Percentiles rank a stretch among this genome's conserved stretches.
Conservation (phyloP, 1,140 invertebrate species). For the Aphelenchoides avenae region DNA sequence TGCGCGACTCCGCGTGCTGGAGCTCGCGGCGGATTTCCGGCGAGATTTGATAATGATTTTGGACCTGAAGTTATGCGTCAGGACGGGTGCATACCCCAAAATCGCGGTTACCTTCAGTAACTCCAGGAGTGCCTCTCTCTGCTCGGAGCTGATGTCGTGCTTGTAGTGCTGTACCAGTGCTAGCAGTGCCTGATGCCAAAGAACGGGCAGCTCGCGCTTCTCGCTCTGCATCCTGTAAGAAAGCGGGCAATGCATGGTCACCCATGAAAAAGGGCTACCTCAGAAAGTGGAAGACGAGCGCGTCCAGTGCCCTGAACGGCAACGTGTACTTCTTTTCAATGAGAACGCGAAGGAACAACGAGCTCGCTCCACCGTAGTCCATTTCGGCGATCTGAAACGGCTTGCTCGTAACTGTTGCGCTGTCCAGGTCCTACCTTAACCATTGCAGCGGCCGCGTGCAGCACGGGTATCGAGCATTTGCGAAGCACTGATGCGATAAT, state of each 20-base stretch:
- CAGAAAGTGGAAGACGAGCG: conserved; percentile 89
- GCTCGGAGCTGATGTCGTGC: conserved; percentile 47
- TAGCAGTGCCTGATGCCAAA: conserved; percentile 92
- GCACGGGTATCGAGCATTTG: conserved; percentile 82
- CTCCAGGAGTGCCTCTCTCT: conserved; percentile 43
- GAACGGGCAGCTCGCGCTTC: conserved; percentile 72
- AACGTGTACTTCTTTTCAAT: conserved; percentile 97
- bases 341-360: conserved; percentile 86
- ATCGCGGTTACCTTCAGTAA: conserved; percentile 43
- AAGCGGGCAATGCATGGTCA: conserved; percentile 18
- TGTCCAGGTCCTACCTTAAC: conserved; percentile 65
- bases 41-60: conserved; percentile 29
- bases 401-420: too few relatives aligned
- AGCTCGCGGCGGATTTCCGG: conserved; percentile 17
- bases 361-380: conserved; percentile 94
- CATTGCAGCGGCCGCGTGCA: conserved; percentile 92
- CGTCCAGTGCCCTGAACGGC: conserved; percentile 89
- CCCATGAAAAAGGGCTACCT: conserved; percentile 64
- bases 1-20: conserved; percentile 18
- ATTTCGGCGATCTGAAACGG: conserved; percentile 82
- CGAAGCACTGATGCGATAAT: conserved; percentile 83
- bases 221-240: conserved; percentile 30
- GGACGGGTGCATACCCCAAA: not conserved
- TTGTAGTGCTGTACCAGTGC: conserved; percentile 90
- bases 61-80: conserved; percentile 18